These are phyloP conservation scores for Patella caerulea DNA, from an alignment of 2,888 invertebrate genomes.

Conservation along the genomic window DNA sequence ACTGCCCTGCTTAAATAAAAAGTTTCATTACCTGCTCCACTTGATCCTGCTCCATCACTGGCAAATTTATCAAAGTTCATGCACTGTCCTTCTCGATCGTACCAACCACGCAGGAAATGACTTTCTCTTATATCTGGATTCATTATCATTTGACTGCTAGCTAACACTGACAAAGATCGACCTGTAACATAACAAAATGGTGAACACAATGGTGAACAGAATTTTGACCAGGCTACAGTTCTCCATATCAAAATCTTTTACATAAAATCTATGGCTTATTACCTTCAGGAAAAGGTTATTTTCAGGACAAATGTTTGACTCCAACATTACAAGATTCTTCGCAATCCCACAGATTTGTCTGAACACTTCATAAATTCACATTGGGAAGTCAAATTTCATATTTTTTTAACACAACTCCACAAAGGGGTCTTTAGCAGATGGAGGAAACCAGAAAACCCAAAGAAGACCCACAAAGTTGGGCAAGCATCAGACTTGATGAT, in stretches of 20 bases:
- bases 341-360: no score
- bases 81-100: slow-evolving; percentile 77
- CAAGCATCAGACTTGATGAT: no score
- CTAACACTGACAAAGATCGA: slow-evolving; percentile 68
- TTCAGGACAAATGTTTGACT: not conserved
- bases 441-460: no score
- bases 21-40: slow-evolving; percentile 20
- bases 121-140: slow-evolving; percentile 93
- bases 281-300: not conserved
- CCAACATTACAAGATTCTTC: no score
- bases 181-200: slow-evolving; percentile 50
- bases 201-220: not conserved
- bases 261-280: no score
- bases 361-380: no score
- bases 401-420: no score
- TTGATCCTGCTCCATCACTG: slow-evolving; percentile 50
- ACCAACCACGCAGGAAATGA: slow-evolving; percentile 91
- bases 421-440: no score
- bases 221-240: not conserved
- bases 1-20: no score
- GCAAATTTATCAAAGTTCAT: slow-evolving; percentile 62
- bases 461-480: no score
- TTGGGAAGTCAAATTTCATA: no score
- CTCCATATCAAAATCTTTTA: not conserved
- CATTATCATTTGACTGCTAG: slow-evolving; percentile 76